Evolutionary conservation across 2,888 invertebrate genomes (phyloP).

Genomic region (Noctua janthina): DNA sequence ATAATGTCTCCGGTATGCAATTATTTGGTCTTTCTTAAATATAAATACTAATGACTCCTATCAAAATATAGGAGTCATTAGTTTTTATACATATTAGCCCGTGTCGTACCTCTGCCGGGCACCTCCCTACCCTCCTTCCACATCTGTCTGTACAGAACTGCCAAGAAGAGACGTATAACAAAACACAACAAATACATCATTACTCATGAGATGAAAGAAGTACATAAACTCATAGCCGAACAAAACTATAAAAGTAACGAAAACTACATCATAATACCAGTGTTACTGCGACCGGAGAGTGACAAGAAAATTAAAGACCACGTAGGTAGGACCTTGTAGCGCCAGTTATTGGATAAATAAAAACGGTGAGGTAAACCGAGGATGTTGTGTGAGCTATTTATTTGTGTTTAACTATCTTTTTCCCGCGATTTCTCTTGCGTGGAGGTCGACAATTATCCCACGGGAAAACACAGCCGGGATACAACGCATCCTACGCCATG

Average conservation of each 20-base stretch:
- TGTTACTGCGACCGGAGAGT: conserved; percentile 16
- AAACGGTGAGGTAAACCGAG: conserved; percentile 39
- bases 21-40: background rate
- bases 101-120: background rate
- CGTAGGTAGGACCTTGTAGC: conserved; percentile 34
- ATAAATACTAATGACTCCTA: no score
- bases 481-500: no score
- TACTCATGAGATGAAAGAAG: no score
- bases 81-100: background rate
- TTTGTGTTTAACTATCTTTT: conserved; percentile 15
- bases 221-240: background rate
- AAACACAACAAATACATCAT: background rate
- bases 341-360: conserved; percentile 40
- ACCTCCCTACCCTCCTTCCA: background rate
- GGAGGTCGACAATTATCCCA: background rate
- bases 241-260: conserved; percentile 11
- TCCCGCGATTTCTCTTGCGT: background rate
- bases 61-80: background rate
- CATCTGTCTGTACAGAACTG: no score
- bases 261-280: background rate
- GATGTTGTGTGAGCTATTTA: conserved; percentile 17
- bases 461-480: background rate
- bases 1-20: background rate
- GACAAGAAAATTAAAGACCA: conserved; percentile 51
- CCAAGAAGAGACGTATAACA: background rate